Conservation (phyloP, 2,797 vertebrate species). For the Phylloscopus collybita region DNA sequence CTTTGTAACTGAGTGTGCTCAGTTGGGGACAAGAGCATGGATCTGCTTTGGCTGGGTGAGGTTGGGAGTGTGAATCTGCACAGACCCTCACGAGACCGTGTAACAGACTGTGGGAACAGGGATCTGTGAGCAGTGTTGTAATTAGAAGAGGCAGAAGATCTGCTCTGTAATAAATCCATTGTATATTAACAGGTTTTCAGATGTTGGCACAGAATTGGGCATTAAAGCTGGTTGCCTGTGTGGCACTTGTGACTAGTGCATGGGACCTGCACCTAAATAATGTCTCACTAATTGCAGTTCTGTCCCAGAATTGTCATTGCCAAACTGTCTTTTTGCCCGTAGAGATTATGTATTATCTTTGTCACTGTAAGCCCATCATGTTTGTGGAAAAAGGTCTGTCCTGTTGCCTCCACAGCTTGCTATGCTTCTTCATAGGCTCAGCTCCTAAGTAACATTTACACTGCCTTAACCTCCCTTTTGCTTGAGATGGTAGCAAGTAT, state of each 20-base stretch:
- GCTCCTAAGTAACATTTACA: background rate
- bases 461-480: background rate
- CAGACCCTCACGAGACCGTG: fast-evolving
- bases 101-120: background rate
- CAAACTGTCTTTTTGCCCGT: background rate
- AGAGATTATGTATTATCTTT: background rate
- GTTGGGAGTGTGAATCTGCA: background rate
- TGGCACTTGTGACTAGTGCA: background rate
- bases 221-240: background rate
- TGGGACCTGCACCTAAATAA: background rate
- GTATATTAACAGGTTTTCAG: background rate
- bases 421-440: background rate
- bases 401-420: background rate
- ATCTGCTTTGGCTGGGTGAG: background rate
- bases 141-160: background rate
- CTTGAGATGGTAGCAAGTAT: background rate
- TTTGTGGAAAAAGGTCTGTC: background rate
- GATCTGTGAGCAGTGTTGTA: background rate
- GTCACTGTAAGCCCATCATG: background rate
- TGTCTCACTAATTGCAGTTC: background rate
- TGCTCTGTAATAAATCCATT: background rate
- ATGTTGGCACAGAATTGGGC: background rate
- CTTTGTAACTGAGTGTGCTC: background rate
- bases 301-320: background rate
- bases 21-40: background rate